A percentile compares a stretch with the other conserved stretches of the same genome.
phyloP scores from a whole-genome alignment of 2,797 vertebrate genomes.

The Mallotus villosus region DNA sequence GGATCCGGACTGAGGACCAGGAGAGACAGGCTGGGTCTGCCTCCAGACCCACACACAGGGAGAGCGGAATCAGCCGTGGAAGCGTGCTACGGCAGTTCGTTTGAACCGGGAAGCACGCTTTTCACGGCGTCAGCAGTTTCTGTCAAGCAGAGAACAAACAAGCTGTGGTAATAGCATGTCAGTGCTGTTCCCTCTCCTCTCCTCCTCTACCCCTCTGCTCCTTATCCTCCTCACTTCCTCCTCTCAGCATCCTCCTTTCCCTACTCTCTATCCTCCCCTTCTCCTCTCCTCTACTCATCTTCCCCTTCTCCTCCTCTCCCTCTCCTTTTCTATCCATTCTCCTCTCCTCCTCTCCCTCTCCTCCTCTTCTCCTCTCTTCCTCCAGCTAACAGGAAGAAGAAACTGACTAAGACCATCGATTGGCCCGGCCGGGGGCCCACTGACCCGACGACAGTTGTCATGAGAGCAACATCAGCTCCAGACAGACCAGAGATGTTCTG shows the following conservation, averaged over 20 bases:
- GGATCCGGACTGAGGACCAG: neutral
- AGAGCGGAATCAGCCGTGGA: conserved; percentile 61
- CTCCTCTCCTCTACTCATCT: neutral
- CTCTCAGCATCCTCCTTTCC: neutral
- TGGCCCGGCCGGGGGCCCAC: conserved; percentile 38
- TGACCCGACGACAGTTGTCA: conserved; percentile 60
- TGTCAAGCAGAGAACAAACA: neutral
- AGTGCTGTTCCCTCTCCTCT: no score
- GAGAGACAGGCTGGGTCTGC: neutral
- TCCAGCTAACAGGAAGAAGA: conserved; percentile 52
- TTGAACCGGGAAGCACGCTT: conserved; percentile 49
- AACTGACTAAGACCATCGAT: conserved; percentile 60
- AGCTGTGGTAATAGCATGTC: conserved; percentile 56
- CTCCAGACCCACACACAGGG: conserved; percentile 50
- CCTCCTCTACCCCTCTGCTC: neutral
- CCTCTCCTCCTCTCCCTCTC: neutral
- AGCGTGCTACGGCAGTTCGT: conserved; percentile 73
- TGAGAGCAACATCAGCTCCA: conserved; percentile 46
- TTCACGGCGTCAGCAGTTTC: conserved; percentile 31
- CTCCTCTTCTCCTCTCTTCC: neutral
- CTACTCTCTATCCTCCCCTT: neutral
- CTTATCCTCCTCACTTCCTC: neutral
- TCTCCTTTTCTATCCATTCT: no score
- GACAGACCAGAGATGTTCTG: conserved; percentile 49
- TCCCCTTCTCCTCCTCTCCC: neutral